Evolutionary conservation across 1,140 invertebrate species (phyloP).

Genomic region (Euwallacea similis): DNA sequence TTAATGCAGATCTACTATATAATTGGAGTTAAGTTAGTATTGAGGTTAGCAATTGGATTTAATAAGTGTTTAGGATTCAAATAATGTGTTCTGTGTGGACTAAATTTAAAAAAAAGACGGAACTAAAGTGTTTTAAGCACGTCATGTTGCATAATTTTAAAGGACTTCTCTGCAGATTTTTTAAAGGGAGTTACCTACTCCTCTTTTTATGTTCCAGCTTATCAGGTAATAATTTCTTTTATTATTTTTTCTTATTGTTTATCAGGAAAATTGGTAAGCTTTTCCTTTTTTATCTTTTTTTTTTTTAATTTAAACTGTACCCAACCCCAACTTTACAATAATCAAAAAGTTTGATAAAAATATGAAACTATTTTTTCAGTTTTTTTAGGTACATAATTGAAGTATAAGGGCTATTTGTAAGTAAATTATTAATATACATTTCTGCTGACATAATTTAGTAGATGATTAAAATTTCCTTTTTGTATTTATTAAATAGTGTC

Average conservation of each 20-base stretch:
- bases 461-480: neutral
- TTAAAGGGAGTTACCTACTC: conserved; percentile 6
- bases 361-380: neutral
- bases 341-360: too few species aligned
- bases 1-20: too few species aligned
- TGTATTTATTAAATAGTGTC: conserved; percentile 6
- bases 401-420: neutral
- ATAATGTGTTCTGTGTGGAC: conserved; percentile 14
- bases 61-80: neutral
- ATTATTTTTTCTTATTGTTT: conserved; percentile 28
- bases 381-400: neutral
- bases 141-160: conserved; percentile 14
- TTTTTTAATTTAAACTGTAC: neutral
- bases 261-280: conserved; percentile 33
- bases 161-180: conserved; percentile 13
- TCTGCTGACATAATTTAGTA: too few species aligned
- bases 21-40: neutral
- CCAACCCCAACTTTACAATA: too few species aligned
- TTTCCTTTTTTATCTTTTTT: conserved; percentile 23
- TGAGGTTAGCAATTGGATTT: neutral
- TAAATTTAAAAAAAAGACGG: neutral
- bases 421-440: too few species aligned
- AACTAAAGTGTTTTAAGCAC: conserved; percentile 18
- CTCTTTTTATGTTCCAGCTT: conserved; percentile 19
- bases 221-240: conserved; percentile 32